phyloP scores from a whole-genome alignment of 2,797 vertebrate genomes.

The Aulostomus chinensis region DNA sequence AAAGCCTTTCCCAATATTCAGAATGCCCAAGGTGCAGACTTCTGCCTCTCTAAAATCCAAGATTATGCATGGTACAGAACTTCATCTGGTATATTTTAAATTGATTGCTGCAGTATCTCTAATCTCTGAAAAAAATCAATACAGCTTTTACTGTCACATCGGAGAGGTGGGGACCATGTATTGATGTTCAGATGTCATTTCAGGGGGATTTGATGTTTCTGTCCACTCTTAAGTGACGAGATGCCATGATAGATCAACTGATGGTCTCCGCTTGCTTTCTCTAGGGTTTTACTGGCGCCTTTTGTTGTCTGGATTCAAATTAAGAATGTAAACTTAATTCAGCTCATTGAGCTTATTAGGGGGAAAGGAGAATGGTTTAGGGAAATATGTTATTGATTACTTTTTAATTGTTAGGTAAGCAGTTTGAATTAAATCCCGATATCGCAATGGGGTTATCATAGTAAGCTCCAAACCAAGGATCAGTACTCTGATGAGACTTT shows the following conservation, averaged over 20 bases:
- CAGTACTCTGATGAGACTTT: constrained; percentile 17
- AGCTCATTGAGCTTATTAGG: constrained; percentile 50
- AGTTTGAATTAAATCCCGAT: constrained; percentile 58
- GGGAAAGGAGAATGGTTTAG: constrained; percentile 25
- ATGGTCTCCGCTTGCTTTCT: constrained; percentile 54
- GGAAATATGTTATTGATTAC: constrained; percentile 43
- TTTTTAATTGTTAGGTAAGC: constrained; percentile 31
- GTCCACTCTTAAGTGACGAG: constrained; percentile 55
- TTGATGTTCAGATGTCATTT: constrained; percentile 82
- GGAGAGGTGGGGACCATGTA: constrained; percentile 67
- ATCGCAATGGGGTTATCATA: constrained; percentile 57
- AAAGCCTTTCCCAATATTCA: not conserved
- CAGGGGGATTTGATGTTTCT: constrained; percentile 72
- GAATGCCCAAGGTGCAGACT: constrained; percentile 21
- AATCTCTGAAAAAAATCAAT: constrained; percentile 81
- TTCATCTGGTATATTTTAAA: constrained; percentile 79
- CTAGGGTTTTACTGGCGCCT: constrained; percentile 54
- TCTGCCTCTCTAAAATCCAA: constrained; percentile 26
- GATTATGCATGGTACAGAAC: constrained; percentile 59
- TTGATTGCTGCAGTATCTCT: constrained; percentile 82
- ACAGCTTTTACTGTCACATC: constrained; percentile 81
- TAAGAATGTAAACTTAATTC: constrained; percentile 33
- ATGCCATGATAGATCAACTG: constrained; percentile 62
- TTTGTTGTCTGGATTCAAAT: constrained; percentile 35
- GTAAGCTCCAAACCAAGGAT: constrained; percentile 41